Conservation (phyloP, 2,888 invertebrate genomes). For the Drosophila suboccidentalis region DNA sequence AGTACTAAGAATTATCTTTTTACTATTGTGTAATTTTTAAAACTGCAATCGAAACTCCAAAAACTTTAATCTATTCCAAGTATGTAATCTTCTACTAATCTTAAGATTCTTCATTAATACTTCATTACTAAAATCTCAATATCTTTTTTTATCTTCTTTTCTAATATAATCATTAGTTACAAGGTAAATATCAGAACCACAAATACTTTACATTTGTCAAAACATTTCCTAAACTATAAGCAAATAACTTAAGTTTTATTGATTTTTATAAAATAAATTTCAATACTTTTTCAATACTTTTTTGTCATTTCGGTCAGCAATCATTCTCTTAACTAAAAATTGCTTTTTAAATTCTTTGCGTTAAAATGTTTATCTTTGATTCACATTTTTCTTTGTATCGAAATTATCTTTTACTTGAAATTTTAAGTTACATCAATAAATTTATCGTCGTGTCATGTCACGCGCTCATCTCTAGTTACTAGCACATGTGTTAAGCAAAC, state of each 20-base stretch:
- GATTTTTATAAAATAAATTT: neutral
- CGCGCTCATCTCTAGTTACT: conserved; percentile 20
- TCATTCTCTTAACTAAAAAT: too few species aligned
- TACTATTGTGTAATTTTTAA: too few species aligned
- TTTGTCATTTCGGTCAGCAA: neutral
- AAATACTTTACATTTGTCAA: neutral
- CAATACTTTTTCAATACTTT: neutral
- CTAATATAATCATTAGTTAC: neutral
- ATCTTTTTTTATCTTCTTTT: neutral
- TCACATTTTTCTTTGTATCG: too few species aligned
- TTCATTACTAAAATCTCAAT: neutral
- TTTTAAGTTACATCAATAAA: neutral
- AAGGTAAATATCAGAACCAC: neutral
- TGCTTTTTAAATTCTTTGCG: neutral
- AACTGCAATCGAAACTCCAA: too few species aligned
- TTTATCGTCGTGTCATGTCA: conserved; percentile 37
- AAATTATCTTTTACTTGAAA: neutral
- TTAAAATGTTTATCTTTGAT: neutral
- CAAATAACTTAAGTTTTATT: neutral
- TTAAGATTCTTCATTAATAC: too few species aligned
- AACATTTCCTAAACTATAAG: neutral
- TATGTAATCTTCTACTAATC: too few species aligned
- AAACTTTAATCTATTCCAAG: too few species aligned
- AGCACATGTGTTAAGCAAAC: neutral
- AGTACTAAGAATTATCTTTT: too few species aligned